phyloP scores from a whole-genome alignment of 1,140 invertebrate species.

The Chrysoperla carnea region DNA sequence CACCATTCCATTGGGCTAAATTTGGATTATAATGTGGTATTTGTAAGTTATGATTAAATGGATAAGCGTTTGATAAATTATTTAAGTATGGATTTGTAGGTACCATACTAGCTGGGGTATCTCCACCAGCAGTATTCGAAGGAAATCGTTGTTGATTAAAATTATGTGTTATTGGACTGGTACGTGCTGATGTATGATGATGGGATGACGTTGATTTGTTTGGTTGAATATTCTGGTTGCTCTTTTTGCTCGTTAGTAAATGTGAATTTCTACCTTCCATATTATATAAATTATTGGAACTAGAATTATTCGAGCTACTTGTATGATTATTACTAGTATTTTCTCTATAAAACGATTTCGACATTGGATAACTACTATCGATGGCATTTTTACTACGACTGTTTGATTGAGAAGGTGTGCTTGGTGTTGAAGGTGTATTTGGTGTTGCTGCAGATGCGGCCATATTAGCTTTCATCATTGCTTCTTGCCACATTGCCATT shows the following conservation, averaged over 20 bases:
- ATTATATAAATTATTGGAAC: conserved; percentile 2
- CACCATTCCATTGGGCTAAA: conserved; percentile 7
- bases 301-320: conserved; percentile 1
- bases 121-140: conserved; percentile 9
- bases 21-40: conserved; percentile 27
- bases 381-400: conserved; percentile 13
- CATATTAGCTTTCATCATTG: conserved; percentile 28
- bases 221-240: conserved; percentile 4
- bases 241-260: conserved; percentile 4
- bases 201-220: conserved; percentile 8
- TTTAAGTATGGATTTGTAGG: conserved; percentile 19
- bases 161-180: conserved; percentile 25
- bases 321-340: background rate
- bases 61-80: conserved; percentile 18
- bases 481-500: conserved; percentile 45
- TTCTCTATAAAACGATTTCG: conserved; percentile 1
- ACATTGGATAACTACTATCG: conserved; percentile 7
- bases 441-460: conserved; percentile 5
- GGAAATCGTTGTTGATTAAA: conserved; percentile 14
- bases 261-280: conserved; percentile 3
- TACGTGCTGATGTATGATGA: conserved; percentile 23
- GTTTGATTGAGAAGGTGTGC: background rate
- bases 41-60: conserved; percentile 19
- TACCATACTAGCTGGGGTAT: conserved; percentile 10
- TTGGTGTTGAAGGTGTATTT: background rate